Conservation (phyloP, 2,113 vertebrate genomes). For the Mormoops blainvillei region DNA sequence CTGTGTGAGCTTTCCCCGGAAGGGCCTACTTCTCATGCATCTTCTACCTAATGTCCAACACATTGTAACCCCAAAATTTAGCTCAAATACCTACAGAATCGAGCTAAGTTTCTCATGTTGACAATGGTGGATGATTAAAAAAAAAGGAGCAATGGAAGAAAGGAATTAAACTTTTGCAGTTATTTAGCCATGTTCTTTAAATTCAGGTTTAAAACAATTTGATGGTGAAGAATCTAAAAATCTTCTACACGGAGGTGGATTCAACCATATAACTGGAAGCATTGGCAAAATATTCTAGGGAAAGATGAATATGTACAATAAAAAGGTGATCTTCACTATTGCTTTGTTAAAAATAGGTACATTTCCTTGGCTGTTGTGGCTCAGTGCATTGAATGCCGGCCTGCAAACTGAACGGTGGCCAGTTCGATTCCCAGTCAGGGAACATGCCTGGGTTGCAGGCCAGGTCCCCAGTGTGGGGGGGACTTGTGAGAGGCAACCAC, state of each 20-base stretch:
- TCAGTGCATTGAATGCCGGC: too few relatives aligned
- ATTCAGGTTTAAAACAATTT: not conserved
- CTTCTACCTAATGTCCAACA: not conserved
- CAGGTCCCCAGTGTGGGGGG: too few relatives aligned
- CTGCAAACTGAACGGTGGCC: too few relatives aligned
- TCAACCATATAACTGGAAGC: not conserved
- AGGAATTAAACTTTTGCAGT: not conserved
- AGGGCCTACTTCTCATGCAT: not conserved
- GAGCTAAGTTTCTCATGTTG: not conserved
- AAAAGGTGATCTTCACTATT: slow-evolving; percentile 1
- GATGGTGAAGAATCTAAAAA: not conserved
- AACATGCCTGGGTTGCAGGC: too few relatives aligned
- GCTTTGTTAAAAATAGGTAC: not conserved
- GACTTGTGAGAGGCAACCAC: too few relatives aligned
- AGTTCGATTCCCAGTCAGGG: too few relatives aligned
- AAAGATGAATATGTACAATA: not conserved
- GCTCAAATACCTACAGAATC: not conserved
- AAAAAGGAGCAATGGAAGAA: not conserved
- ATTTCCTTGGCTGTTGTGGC: too few relatives aligned
- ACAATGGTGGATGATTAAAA: not conserved
- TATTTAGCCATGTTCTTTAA: not conserved
- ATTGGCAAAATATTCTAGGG: not conserved
- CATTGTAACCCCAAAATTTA: not conserved
- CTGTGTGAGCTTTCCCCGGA: not conserved
- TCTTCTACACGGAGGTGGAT: not conserved